Conservation (phyloP, 1,140 invertebrate species). For the Augochlora pura region DNA sequence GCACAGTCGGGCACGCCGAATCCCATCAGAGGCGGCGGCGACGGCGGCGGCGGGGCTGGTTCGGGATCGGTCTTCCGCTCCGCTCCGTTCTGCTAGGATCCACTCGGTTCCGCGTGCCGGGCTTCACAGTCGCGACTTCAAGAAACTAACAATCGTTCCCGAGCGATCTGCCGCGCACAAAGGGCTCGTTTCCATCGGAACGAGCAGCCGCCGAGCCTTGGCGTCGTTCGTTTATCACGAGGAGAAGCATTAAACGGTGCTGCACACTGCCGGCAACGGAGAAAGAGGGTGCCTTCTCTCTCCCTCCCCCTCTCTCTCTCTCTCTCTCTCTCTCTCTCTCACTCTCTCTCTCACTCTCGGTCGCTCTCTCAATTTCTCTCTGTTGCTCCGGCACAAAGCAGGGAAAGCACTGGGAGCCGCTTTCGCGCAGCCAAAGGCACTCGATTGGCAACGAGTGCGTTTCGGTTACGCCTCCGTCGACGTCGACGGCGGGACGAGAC, state of each 20-base stretch:
- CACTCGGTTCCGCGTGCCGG: too few relatives aligned
- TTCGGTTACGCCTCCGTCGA: background rate
- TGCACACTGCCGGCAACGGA: background rate
- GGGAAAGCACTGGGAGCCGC: background rate
- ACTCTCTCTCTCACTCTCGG: too few relatives aligned
- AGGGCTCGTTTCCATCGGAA: slow-evolving; percentile 21
- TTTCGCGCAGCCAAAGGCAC: background rate
- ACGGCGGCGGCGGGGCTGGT: too few relatives aligned
- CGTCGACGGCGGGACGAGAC: too few relatives aligned
- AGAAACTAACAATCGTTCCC: slow-evolving; percentile 41
- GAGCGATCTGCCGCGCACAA: slow-evolving; percentile 24
- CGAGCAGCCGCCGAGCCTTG: background rate
- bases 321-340: background rate
- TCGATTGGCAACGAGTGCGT: background rate
- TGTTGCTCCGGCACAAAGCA: background rate
- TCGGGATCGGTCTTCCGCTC: too few relatives aligned
- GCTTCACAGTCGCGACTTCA: background rate
- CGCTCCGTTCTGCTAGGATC: too few relatives aligned
- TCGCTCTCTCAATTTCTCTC: background rate
- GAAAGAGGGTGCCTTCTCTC: too few relatives aligned
- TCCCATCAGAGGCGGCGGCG: background rate
- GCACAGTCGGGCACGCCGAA: background rate
- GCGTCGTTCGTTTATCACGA: background rate
- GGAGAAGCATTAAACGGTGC: background rate
- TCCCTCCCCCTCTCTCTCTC: background rate